Percentiles rank a stretch among this genome's conserved stretches.
These are phyloP conservation scores for Troilus luridus DNA, from an alignment of 2,888 invertebrate species.

Conservation along the genomic window DNA sequence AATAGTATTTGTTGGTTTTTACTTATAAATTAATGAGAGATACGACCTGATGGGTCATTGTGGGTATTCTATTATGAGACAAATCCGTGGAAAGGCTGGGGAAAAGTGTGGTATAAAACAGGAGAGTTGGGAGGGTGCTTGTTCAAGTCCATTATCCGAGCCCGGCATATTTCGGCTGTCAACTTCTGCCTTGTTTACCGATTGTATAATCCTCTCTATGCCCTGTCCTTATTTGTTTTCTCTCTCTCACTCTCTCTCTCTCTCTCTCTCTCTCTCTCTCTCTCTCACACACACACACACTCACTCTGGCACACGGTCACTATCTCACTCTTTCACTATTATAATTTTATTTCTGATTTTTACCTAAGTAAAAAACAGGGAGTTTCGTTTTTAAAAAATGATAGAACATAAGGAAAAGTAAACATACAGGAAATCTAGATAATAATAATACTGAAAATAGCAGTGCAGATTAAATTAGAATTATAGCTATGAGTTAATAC, in stretches of 20 bases:
- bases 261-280: neutral
- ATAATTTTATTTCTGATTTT: too few relatives aligned
- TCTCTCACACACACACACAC: neutral
- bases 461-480: too few relatives aligned
- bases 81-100: neutral
- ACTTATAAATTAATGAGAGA: neutral
- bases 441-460: too few relatives aligned
- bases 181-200: neutral
- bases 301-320: too few relatives aligned
- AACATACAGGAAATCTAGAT: too few relatives aligned
- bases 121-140: neutral
- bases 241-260: neutral
- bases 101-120: neutral
- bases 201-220: slow-evolving; percentile 14
- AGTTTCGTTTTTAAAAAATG: too few relatives aligned
- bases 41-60: neutral
- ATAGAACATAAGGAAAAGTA: too few relatives aligned
- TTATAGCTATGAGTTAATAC: too few relatives aligned
- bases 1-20: neutral
- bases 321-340: too few relatives aligned
- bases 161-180: neutral
- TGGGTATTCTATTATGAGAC: neutral
- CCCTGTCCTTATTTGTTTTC: neutral
- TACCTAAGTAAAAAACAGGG: too few relatives aligned
- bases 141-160: neutral